Evolutionary conservation across 64 coral and sea anemone species (phyloP), one percentile per base, ranked within the genome.

Genomic region (Montipora sp.): DNA sequence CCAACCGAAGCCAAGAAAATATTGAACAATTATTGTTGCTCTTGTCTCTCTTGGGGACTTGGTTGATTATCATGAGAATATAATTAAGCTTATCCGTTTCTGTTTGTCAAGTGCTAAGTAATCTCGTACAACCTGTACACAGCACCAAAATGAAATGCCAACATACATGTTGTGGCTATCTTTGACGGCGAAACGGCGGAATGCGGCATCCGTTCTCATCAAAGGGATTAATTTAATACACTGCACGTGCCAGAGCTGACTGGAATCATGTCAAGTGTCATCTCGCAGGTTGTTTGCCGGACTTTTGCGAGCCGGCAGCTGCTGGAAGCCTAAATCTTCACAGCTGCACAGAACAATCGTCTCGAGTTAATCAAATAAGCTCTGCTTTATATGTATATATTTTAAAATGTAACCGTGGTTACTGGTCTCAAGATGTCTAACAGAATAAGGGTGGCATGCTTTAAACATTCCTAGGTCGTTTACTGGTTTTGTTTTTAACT

Each of bases 271-370:
- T 48, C 16, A 8, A 43, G 6, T 6, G 49, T 78, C 10, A n/a
- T 5, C 44, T 78, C 3, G 47, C 75, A 78, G 75, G 75, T 78
- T 49, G 68, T 71, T 50, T 47, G 6, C 53, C 53, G 8, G 53
- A n/a, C 50, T 27, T 80, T 80, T 8, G 59, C 15, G 18, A 78
- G 11, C 53, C 53, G 47, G 75, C 75, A 49, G 75, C 47, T 78
- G 75, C 14, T 48, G 75, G 47, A 78, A 78, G 14, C 16, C 12
- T 14, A 18, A 78, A 48, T 82, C 44, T 82, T 82, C 13, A 65
- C 80, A 82, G 80, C 80, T 82, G 58, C 11, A 8, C 15, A 10
- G 75, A 44, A 82, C 55, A 63, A 46, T 63, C 60, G 13, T 63
- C 60, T 11, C 1, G 14, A 21, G 68, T 71, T 8, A 20, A 71